phyloP scores from a whole-genome alignment of 2,888 invertebrate genomes.

The Hypomecis atomaria region DNA sequence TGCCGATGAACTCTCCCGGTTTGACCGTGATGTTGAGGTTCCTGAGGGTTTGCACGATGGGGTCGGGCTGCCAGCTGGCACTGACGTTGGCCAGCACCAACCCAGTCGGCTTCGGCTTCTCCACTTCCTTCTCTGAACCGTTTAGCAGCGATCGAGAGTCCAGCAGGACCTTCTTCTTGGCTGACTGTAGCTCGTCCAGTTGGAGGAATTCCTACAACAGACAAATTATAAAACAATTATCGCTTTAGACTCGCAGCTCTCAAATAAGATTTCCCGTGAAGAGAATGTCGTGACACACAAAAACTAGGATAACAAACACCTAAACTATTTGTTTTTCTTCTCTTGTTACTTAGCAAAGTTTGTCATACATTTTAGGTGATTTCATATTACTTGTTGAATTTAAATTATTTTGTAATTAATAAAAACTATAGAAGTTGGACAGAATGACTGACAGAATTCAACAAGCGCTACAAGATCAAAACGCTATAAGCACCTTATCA shows the following conservation, averaged over 20 bases:
- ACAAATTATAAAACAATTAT: neutral
- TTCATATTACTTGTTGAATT: too few species aligned
- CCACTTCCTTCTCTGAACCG: slow-evolving; percentile 61
- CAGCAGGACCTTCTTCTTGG: slow-evolving; percentile 53
- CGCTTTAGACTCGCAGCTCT: neutral
- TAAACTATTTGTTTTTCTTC: too few species aligned
- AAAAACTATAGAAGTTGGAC: too few species aligned
- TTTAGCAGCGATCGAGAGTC: slow-evolving; percentile 51
- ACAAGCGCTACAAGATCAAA: too few species aligned
- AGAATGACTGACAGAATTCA: too few species aligned
- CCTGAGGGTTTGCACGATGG: slow-evolving; percentile 83
- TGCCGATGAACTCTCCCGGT: slow-evolving; percentile 86
- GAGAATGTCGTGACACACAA: too few species aligned
- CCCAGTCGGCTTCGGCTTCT: slow-evolving; percentile 57
- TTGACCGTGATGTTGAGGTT: slow-evolving; percentile 77
- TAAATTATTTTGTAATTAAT: too few species aligned
- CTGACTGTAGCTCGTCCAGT: slow-evolving; percentile 69
- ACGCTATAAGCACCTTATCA: too few species aligned
- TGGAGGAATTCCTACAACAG: slow-evolving; percentile 71
- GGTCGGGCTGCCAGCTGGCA: slow-evolving; percentile 72
- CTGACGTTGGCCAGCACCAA: slow-evolving; percentile 72
- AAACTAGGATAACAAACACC: too few species aligned
- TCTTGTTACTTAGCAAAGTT: too few species aligned
- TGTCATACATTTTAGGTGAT: too few species aligned
- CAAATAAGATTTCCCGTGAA: too few species aligned